Base-by-base conservation (phyloP, 2,888 invertebrate species). In the Rhagophthalmus giganteus region DNA sequence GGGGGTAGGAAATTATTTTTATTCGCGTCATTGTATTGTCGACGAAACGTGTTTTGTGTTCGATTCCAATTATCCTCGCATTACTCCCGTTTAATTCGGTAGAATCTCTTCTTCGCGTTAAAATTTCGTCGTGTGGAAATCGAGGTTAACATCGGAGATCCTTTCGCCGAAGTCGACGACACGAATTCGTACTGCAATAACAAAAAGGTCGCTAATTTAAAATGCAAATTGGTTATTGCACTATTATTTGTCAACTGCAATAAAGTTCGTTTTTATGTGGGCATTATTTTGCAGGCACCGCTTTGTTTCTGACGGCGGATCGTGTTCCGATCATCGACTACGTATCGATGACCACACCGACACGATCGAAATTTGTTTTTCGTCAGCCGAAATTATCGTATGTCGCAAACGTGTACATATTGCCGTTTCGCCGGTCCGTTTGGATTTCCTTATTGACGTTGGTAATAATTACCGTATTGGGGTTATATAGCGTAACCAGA, bases 321-420 rank as follows among this genome's bases (percentile, higher is more conserved):
- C 77, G 87, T 2, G 72, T 84, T 37, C 74, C 78, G 0, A 75
- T 82, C 13, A 79, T 86, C 2, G 83, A 86, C 59, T 87, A 84
- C 64, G 79, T 87, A 35, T 79, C 84, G 20, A 82, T 86, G 72
- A 83, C 85, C 8, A 82, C 85, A 0, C 81, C 82, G 1, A 85
- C 85, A 0, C 74, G 79, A 58, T 87, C 85, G 0, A 82, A 83
- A 61, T 86, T 88, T 66, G 80, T 88, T 11, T 88, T 88, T 67
- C 81, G 83, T 37, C 83, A 85, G 66, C 88, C 88, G 1, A 83
- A 87, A 63, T 67, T 88, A 8, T 74, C 88, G 0, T 85, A 84
- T 54, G 83, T 88, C 27, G 83, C 82, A 57, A 88, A 88, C 65
- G 80, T 88, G 31, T 88, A 85, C 65, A 70, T 81, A 1, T 71